Evolutionary conservation across 2,113 vertebrate species (phyloP).

Genomic region (Python bivittatus): DNA sequence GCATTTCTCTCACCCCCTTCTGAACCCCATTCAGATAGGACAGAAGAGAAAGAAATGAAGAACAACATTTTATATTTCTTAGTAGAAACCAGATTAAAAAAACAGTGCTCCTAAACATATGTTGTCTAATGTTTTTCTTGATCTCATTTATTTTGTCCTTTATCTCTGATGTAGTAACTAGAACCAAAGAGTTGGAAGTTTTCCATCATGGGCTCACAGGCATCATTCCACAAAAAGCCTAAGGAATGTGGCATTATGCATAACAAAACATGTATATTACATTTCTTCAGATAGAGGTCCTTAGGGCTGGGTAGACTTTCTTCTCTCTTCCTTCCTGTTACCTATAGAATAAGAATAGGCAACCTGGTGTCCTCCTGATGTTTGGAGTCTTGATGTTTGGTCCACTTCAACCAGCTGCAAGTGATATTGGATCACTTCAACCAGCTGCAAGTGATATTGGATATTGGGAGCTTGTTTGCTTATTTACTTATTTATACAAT

Average conservation of each 20-base stretch:
- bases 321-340: neutral
- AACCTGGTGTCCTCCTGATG: neutral
- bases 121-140: neutral
- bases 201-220: neutral
- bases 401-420: neutral
- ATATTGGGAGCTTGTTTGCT: neutral
- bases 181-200: neutral
- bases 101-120: neutral
- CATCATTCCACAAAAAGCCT: neutral
- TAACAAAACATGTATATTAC: neutral
- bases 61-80: neutral
- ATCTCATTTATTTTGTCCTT: neutral
- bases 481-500: neutral
- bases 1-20: neutral
- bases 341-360: neutral
- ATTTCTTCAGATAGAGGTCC: neutral
- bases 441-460: no score
- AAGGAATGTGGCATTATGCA: neutral
- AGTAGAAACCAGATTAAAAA: neutral
- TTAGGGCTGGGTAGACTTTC: neutral
- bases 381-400: neutral
- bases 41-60: neutral
- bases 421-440: no score
- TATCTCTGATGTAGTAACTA: neutral
- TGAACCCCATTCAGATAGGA: neutral